These are phyloP conservation scores for Acanthopleura granulata DNA, from an alignment of 2,888 invertebrate species.

Conservation along the genomic window DNA sequence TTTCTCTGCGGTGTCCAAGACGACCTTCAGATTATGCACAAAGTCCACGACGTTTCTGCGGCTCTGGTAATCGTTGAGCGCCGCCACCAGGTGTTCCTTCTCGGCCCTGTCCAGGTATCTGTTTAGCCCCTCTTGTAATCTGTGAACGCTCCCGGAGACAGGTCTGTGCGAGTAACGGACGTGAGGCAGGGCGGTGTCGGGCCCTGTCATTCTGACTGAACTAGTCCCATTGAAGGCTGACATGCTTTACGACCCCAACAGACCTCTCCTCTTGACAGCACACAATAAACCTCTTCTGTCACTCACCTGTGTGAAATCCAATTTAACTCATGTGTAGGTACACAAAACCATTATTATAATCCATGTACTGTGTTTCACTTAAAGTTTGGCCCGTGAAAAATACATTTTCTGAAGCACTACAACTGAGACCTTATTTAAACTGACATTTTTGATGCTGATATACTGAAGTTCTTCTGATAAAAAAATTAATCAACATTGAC, in stretches of 20 bases:
- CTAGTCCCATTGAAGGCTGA: background rate
- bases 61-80: conserved; percentile 53
- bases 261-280: too few species aligned
- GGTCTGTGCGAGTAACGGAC: conserved; percentile 23
- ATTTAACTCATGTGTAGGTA: too few species aligned
- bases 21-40: conserved; percentile 43
- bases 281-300: background rate
- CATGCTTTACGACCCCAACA: background rate
- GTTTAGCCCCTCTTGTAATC: conserved; percentile 58
- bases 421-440: too few species aligned
- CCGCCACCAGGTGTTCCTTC: conserved; percentile 50
- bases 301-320: background rate
- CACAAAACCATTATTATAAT: too few species aligned
- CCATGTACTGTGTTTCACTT: too few species aligned
- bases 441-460: too few species aligned
- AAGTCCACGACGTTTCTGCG: conserved; percentile 55
- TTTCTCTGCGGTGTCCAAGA: conserved; percentile 63
- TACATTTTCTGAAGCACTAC: too few species aligned
- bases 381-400: too few species aligned
- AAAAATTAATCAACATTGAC: too few species aligned
- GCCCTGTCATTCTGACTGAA: background rate
- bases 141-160: conserved; percentile 46
- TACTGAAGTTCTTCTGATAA: too few species aligned
- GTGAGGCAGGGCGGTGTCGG: background rate
- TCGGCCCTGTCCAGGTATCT: conserved; percentile 52